Conservation (phyloP, 2,797 vertebrate species). For the Mareca strepera region DNA sequence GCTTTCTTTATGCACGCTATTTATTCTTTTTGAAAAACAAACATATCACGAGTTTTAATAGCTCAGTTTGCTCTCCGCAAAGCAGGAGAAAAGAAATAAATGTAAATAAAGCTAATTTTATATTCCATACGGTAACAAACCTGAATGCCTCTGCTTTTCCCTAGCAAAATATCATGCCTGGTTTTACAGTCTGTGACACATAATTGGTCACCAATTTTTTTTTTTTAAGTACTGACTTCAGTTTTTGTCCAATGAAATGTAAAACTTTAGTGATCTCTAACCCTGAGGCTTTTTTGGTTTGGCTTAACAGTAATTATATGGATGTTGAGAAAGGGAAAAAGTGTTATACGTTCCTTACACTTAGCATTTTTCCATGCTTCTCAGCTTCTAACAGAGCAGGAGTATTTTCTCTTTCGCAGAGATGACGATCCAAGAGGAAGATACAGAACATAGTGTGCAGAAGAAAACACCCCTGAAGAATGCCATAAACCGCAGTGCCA, state of each 20-base stretch:
- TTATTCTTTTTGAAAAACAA: conserved; percentile 44
- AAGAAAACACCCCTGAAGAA: conserved; percentile 51
- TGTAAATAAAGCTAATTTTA: conserved; percentile 41
- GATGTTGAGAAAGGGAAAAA: conserved; percentile 72
- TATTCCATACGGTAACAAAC: conserved; percentile 13
- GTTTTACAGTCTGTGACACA: conserved; percentile 73
- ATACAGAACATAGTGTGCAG: conserved; percentile 59
- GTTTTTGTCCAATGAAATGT: conserved; percentile 77
- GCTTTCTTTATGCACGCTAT: conserved; percentile 16
- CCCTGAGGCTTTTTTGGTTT: conserved; percentile 78
- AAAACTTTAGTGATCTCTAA: conserved; percentile 78
- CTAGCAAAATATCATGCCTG: conserved; percentile 59
- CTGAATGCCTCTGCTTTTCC: conserved; percentile 42
- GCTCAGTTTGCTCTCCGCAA: not conserved
- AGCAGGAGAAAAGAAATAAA: conserved; percentile 15
- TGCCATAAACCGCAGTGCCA: conserved; percentile 12
- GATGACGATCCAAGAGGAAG: conserved; percentile 18
- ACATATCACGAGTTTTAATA: conserved; percentile 21
- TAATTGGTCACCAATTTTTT: conserved; percentile 71
- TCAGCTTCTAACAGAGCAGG: conserved; percentile 67
- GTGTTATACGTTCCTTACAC: conserved; percentile 69
- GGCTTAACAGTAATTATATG: conserved; percentile 80
- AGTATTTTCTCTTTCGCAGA: conserved; percentile 36
- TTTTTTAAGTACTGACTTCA: conserved; percentile 72
- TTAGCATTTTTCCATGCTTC: conserved; percentile 67